phyloP scores from a whole-genome alignment of 2,797 vertebrate genomes.

The Anguilla pacifica region DNA sequence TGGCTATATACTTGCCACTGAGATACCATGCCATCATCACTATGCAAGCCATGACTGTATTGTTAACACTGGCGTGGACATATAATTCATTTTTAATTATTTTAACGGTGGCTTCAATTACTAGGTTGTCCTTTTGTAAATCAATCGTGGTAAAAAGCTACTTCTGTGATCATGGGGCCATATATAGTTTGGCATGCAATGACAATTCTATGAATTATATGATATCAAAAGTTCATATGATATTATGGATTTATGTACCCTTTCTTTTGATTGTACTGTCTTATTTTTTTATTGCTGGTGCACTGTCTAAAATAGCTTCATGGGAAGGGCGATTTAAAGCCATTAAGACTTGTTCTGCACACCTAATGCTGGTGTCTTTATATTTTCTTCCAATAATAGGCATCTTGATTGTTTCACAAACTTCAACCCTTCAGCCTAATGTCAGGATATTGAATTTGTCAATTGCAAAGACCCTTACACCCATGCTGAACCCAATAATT shows the following conservation, averaged over 20 bases:
- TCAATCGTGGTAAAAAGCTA: conserved; percentile 32
- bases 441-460: neutral
- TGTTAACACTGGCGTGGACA: neutral
- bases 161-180: conserved; percentile 48
- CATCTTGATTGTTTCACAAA: conserved; percentile 23
- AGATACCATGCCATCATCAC: conserved; percentile 12
- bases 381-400: conserved; percentile 40
- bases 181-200: conserved; percentile 46
- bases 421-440: conserved; percentile 33
- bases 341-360: no score
- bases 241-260: conserved; percentile 31
- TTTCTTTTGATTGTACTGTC: conserved; percentile 38
- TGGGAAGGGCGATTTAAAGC: no score
- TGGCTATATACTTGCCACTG: conserved; percentile 49
- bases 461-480: no score
- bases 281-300: conserved; percentile 42
- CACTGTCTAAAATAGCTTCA: conserved; percentile 47
- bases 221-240: conserved; percentile 3
- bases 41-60: conserved; percentile 33
- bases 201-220: conserved; percentile 13
- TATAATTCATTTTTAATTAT: no score
- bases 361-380: conserved; percentile 25
- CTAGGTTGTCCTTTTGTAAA: neutral
- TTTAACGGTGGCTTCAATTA: no score
- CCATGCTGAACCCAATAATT: no score